These are phyloP conservation scores for Drosophila bocki DNA, from an alignment of 1,140 invertebrate genomes.

Conservation along the genomic window DNA sequence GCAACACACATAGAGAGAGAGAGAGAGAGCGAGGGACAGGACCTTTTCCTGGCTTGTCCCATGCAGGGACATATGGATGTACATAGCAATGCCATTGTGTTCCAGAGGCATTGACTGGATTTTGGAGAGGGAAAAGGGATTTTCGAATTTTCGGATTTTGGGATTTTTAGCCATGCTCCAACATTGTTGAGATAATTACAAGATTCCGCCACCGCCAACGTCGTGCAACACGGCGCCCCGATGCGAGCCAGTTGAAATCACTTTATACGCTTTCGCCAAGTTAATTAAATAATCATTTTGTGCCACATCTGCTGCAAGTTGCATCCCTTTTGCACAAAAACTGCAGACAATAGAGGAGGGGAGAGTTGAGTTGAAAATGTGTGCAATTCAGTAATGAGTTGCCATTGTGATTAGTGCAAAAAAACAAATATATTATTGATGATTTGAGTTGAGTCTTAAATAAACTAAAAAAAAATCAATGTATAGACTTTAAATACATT, in stretches of 20 bases:
- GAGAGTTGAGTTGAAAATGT: background rate
- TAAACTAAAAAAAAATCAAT: background rate
- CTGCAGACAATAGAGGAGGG: no score
- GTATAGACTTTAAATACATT: no score
- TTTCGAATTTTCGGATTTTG: constrained; percentile 12
- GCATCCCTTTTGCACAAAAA: background rate
- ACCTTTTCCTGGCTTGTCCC: constrained; percentile 24
- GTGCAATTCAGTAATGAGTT: background rate
- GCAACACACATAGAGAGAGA: constrained; percentile 17
- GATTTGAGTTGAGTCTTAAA: background rate
- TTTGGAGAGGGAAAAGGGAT: constrained; percentile 22
- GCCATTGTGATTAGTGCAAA: background rate
- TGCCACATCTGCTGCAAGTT: constrained; percentile 24
- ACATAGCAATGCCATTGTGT: constrained; percentile 27
- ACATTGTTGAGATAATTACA: constrained; percentile 61
- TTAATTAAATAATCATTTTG: constrained; percentile 60
- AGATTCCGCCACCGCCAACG: constrained; percentile 31
- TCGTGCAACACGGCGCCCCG: background rate
- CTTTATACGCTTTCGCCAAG: constrained; percentile 15
- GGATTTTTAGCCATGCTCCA: constrained; percentile 10
- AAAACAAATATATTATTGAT: background rate
- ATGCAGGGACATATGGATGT: constrained; percentile 25
- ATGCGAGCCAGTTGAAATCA: constrained; percentile 11
- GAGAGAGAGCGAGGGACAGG: constrained; percentile 1
- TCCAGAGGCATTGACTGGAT: constrained; percentile 29